Base-by-base conservation (phyloP, 2,113 vertebrate genomes). In the Pollachius pollachius region DNA sequence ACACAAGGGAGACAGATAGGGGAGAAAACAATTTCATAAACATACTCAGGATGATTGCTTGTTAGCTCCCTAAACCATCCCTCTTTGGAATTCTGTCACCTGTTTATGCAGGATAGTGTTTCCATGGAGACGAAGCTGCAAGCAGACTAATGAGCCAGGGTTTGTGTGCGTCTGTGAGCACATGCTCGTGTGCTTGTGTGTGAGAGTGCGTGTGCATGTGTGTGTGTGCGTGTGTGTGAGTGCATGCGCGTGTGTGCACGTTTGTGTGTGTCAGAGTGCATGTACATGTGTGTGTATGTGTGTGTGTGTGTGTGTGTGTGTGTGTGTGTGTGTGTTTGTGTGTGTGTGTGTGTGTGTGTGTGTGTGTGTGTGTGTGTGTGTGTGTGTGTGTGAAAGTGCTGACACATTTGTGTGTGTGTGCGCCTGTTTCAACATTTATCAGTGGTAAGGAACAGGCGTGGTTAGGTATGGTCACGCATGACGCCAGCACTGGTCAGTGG, bases 71-170 rank as follows among this genome's bases (percentile, higher is more conserved):
- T 65, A 83, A 83, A 86, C 81, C 72, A 73, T 75, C 73, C 77
- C 82, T 67, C 80, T 78, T 78, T 73, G 72, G 77, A 81, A 70
- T 79, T 83, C 65, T 84, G 77, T 83, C 76, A 84, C 77, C 80
- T 87, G 85, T 85, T 86, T 84, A 56, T 66, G 52, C 72, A 73
- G 81, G 81, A 79, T 76, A 75, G 79, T 81, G 91, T 93, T 92
- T 88, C 90, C 86, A 93, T 91, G 90, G 92, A 85, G 84, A 92
- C 84, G 65, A 83, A 78, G 60, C 57, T 21, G 71, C 61, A 62
- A 80, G 81, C 69, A 48, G 75, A 81, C 81, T 89, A 90, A 87
- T 81, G 78, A 84, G 85, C 72, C 52, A 64, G 30, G n/a, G 68
- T 75, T 75, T 74, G 71, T 71, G 62, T 66, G 11, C 77, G 61